Percentiles rank a stretch among this genome's conserved stretches.
Conservation (phyloP, 2,797 vertebrate species). For the Pelochelys cantorii region DNA sequence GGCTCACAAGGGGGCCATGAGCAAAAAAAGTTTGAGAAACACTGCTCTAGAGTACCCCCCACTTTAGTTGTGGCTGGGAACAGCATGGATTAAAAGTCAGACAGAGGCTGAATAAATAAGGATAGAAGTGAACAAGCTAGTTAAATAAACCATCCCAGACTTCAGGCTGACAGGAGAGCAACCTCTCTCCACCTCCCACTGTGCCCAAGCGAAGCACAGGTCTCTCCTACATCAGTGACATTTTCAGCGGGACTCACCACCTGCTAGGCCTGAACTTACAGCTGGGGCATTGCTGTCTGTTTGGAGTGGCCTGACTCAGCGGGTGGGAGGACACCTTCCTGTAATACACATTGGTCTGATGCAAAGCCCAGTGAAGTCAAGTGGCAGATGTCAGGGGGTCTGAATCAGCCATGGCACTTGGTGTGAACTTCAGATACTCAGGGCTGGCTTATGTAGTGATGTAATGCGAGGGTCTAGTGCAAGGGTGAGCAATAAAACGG, state of each 20-base stretch:
- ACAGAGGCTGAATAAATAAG: conserved; percentile 54
- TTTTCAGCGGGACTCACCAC: not conserved
- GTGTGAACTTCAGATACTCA: not conserved
- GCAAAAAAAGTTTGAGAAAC: too few relatives aligned
- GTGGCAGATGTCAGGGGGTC: not conserved
- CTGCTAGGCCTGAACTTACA: not conserved
- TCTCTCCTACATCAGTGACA: not conserved
- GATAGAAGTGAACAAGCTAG: conserved; percentile 38
- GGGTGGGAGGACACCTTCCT: not conserved
- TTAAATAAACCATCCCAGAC: conserved; percentile 39
- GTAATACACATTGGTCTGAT: not conserved
- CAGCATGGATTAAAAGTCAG: conserved; percentile 20
- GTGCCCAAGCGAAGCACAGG: not conserved
- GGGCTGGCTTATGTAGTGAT: not conserved
- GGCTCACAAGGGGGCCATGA: too few relatives aligned
- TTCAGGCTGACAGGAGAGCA: not conserved
- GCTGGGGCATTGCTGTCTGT: not conserved
- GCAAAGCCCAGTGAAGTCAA: not conserved
- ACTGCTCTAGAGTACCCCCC: not conserved
- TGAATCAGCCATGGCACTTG: not conserved
- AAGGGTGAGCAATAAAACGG: too few relatives aligned
- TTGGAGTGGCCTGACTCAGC: not conserved
- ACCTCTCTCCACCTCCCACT: not conserved
- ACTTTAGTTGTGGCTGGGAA: conserved; percentile 36
- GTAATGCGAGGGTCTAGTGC: not conserved